A percentile compares a stretch with the other conserved stretches of the same genome.
Conservation (phyloP, 2,888 invertebrate species). For the Scaeva pyrastri region DNA sequence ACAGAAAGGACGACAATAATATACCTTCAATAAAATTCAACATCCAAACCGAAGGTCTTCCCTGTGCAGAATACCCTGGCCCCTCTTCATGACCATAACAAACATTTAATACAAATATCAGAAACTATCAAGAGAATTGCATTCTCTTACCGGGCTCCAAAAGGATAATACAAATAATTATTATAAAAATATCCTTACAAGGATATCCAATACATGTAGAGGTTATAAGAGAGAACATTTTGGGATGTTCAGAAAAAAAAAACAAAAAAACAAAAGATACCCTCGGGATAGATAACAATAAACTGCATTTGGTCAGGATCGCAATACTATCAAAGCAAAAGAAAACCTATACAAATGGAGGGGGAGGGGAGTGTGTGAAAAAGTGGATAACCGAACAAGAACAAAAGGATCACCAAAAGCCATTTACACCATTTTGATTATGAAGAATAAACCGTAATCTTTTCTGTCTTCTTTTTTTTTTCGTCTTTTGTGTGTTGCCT, state of each 20-base stretch:
- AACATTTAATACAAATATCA: slow-evolving; percentile 47
- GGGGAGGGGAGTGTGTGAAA: background rate
- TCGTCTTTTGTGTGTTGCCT: slow-evolving; percentile 46
- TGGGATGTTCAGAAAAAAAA: slow-evolving; percentile 29
- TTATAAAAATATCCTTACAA: slow-evolving; percentile 55
- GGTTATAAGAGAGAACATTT: slow-evolving; percentile 27
- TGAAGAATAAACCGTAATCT: slow-evolving; percentile 63
- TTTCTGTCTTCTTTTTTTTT: slow-evolving; percentile 31
- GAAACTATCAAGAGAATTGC: slow-evolving; percentile 61
- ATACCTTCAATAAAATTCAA: slow-evolving; percentile 11
- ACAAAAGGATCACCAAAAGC: slow-evolving; percentile 40
- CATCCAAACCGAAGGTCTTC: background rate
- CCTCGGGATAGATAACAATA: slow-evolving; percentile 69
- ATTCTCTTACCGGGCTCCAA: slow-evolving; percentile 54
- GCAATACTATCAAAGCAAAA: slow-evolving; percentile 1
- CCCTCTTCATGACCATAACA: background rate
- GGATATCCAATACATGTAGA: background rate
- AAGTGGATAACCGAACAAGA: slow-evolving; percentile 17
- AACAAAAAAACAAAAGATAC: slow-evolving; percentile 49
- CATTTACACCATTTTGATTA: slow-evolving; percentile 71
- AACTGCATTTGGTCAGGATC: slow-evolving; percentile 68
- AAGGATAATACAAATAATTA: slow-evolving; percentile 69
- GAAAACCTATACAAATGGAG: background rate
- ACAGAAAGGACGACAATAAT: background rate
- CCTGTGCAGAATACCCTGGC: background rate